These are phyloP conservation scores for Aelia acuminata DNA, from an alignment of 2,888 invertebrate species.

Conservation along the genomic window DNA sequence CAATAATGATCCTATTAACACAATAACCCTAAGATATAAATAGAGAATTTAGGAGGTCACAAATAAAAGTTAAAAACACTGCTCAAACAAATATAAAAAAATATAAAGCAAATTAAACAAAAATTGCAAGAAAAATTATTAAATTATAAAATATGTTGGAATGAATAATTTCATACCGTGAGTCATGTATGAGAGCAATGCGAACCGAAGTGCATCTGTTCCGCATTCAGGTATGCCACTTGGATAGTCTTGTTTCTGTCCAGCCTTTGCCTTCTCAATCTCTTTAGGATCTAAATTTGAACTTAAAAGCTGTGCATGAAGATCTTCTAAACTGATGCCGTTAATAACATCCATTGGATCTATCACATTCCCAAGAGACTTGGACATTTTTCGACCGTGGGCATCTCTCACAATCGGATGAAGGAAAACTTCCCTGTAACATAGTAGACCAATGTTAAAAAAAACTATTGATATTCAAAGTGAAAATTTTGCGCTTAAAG, in stretches of 20 bases:
- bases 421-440: slow-evolving; percentile 84
- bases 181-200: slow-evolving; percentile 88
- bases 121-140: slow-evolving; percentile 39
- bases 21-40: too few relatives aligned
- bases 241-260: slow-evolving; percentile 77
- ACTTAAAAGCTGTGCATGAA: slow-evolving; percentile 80
- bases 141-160: neutral
- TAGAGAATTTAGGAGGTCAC: too few relatives aligned
- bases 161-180: slow-evolving; percentile 72
- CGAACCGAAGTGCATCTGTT: slow-evolving; percentile 93
- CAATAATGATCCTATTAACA: too few relatives aligned
- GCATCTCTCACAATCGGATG: slow-evolving; percentile 98
- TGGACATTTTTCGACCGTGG: slow-evolving; percentile 99
- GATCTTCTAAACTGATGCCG: slow-evolving; percentile 85
- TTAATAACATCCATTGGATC: slow-evolving; percentile 96
- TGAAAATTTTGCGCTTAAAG: too few relatives aligned
- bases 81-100: too few relatives aligned
- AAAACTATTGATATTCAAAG: too few relatives aligned
- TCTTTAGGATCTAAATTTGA: slow-evolving; percentile 92
- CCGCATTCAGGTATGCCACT: slow-evolving; percentile 98
- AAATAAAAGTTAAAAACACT: too few relatives aligned
- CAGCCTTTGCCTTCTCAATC: slow-evolving; percentile 79
- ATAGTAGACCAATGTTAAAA: neutral
- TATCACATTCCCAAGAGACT: slow-evolving; percentile 97
- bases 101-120: neutral